A percentile compares a stretch with the other conserved stretches of the same genome.
Conservation (phyloP, 1,140 invertebrate genomes). For the Triops cancriformis region DNA sequence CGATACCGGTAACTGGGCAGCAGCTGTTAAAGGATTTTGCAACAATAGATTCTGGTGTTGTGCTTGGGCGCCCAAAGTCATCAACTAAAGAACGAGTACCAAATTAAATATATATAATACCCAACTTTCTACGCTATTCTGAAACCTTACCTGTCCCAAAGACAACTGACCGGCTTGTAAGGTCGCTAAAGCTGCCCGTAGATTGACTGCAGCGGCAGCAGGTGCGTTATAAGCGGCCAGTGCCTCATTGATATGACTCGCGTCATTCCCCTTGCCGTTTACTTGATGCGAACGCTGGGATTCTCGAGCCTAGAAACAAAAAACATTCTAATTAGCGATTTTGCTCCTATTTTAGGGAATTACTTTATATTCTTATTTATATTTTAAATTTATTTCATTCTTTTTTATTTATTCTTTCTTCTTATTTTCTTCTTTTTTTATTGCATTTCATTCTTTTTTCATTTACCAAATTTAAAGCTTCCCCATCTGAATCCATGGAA, state of each 20-base stretch:
- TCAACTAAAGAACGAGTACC: slow-evolving; percentile 40
- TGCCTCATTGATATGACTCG: slow-evolving; percentile 34
- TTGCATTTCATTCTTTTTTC: not conserved
- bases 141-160: slow-evolving; percentile 42
- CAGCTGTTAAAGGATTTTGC: slow-evolving; percentile 43
- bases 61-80: slow-evolving; percentile 43
- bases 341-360: not conserved
- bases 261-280: slow-evolving; percentile 39
- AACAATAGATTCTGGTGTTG: slow-evolving; percentile 40
- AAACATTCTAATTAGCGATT: not conserved
- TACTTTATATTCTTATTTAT: not conserved
- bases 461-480: slow-evolving; percentile 48
- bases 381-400: not conserved
- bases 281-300: slow-evolving; percentile 33
- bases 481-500: slow-evolving; percentile 48
- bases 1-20: slow-evolving; percentile 29
- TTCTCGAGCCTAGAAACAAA: not conserved
- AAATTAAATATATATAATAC: not conserved
- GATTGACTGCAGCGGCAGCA: slow-evolving; percentile 35
- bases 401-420: not conserved
- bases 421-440: not conserved
- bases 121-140: not conserved
- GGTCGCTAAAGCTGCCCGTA: slow-evolving; percentile 51
- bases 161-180: slow-evolving; percentile 54
- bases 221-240: slow-evolving; percentile 26